Evolutionary conservation across 2,797 vertebrate genomes (phyloP).

Genomic region (Platalea minor): DNA sequence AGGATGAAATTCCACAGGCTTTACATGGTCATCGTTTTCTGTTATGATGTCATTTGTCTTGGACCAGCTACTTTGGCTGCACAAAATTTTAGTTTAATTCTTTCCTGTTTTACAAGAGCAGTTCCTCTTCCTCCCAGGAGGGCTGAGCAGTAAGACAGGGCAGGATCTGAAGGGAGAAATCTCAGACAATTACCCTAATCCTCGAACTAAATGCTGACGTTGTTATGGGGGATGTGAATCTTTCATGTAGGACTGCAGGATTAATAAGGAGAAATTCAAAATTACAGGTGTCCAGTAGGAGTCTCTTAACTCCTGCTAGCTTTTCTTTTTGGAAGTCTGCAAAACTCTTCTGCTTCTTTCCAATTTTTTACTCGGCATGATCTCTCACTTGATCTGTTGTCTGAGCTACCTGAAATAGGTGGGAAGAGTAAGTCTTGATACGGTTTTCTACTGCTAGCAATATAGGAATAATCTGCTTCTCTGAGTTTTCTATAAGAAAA

Average conservation of each 20-base stretch:
- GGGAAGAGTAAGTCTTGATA: neutral
- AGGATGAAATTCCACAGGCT: neutral
- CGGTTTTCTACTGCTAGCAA: neutral
- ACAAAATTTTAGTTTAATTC: neutral
- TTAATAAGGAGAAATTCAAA: neutral
- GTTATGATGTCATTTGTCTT: neutral
- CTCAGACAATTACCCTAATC: neutral
- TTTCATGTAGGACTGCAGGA: rapidly evolving
- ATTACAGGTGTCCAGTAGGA: neutral
- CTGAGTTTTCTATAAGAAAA: neutral
- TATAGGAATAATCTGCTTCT: neutral
- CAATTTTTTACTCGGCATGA: neutral
- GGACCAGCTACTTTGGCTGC: neutral
- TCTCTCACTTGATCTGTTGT: neutral
- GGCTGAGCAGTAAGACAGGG: neutral
- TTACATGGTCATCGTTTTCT: neutral
- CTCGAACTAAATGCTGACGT: neutral
- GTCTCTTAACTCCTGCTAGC: neutral
- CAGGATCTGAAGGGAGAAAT: neutral
- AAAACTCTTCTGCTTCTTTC: neutral
- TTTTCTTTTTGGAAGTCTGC: neutral
- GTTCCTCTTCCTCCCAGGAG: neutral
- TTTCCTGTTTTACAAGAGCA: neutral
- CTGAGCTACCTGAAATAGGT: neutral
- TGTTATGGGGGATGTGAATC: neutral